Percentiles rank a stretch among this genome's conserved stretches.
Evolutionary conservation across 2,113 vertebrate genomes (phyloP).

Genomic region (Boulengeromyrus knoepffleri): DNA sequence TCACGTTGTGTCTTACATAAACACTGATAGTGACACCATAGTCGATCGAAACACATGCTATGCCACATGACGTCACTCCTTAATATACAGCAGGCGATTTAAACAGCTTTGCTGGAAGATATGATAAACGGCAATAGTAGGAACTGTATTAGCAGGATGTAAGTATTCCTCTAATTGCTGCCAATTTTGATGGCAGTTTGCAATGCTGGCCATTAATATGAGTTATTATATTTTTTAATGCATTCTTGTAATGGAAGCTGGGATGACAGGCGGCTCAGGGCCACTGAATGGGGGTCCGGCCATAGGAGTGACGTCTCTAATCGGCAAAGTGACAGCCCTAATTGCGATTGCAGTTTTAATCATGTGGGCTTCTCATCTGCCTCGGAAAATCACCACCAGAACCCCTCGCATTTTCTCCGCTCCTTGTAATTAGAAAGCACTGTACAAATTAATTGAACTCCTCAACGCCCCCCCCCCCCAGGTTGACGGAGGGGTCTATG

Average conservation of each 20-base stretch:
- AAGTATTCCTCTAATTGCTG: neutral
- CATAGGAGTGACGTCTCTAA: constrained; percentile 16
- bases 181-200: constrained; percentile 1
- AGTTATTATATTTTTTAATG: constrained; percentile 21
- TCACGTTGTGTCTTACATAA: neutral
- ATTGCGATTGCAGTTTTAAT: constrained; percentile 18
- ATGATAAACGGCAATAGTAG: neutral
- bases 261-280: constrained; percentile 32
- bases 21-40: neutral
- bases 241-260: constrained; percentile 18
- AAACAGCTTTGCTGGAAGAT: neutral
- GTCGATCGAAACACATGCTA: neutral
- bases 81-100: neutral
- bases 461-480: neutral
- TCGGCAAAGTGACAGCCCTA: constrained; percentile 8
- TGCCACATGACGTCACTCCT: neutral
- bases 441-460: neutral
- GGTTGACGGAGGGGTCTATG: neutral
- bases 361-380: neutral
- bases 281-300: constrained; percentile 8
- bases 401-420: neutral
- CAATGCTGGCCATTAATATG: constrained; percentile 21
- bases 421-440: constrained; percentile 7
- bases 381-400: neutral
- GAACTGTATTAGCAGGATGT: neutral